Percentiles rank a stretch among this genome's conserved stretches.
phyloP scores from a whole-genome alignment of 2,797 vertebrate species.

The Cirrhinus mrigala region DNA sequence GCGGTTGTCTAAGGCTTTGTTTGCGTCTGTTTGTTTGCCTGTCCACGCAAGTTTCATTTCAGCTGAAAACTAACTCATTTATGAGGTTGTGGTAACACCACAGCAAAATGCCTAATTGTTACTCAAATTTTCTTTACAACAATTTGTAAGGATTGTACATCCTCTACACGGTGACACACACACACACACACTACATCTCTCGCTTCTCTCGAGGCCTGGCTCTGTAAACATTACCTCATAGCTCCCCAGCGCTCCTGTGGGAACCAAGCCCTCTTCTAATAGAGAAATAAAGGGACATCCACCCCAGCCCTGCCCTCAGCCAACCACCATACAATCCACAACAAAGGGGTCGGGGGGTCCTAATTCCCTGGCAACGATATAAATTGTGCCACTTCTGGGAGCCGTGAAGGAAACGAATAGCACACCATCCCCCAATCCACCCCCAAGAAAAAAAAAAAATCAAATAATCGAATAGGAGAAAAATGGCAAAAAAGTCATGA shows the following conservation, averaged over 20 bases:
- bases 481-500: constrained; percentile 82
- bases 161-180: constrained; percentile 10
- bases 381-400: constrained; percentile 84
- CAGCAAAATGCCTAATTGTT: constrained; percentile 42
- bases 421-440: constrained; percentile 37
- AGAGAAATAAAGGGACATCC: constrained; percentile 83
- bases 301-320: constrained; percentile 74
- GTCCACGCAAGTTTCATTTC: constrained; percentile 54
- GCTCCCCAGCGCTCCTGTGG: constrained; percentile 78
- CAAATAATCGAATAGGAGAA: constrained; percentile 74
- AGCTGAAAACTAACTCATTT: constrained; percentile 40
- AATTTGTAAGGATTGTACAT: constrained; percentile 45
- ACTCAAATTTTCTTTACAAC: constrained; percentile 31
- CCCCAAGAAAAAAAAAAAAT: constrained; percentile 64
- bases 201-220: constrained; percentile 43
- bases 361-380: constrained; percentile 91
- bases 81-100: constrained; percentile 21
- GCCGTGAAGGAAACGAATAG: constrained; percentile 81
- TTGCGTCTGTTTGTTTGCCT: constrained; percentile 40
- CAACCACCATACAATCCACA: constrained; percentile 77
- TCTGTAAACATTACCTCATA: constrained; percentile 83
- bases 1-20: constrained; percentile 56
- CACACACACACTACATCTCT: constrained; percentile 38
- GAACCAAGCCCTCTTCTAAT: constrained; percentile 85
- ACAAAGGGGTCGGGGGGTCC: constrained; percentile 85